phyloP scores from a whole-genome alignment of 2,797 vertebrate species.

The Paratrypauchen microcephalus region DNA sequence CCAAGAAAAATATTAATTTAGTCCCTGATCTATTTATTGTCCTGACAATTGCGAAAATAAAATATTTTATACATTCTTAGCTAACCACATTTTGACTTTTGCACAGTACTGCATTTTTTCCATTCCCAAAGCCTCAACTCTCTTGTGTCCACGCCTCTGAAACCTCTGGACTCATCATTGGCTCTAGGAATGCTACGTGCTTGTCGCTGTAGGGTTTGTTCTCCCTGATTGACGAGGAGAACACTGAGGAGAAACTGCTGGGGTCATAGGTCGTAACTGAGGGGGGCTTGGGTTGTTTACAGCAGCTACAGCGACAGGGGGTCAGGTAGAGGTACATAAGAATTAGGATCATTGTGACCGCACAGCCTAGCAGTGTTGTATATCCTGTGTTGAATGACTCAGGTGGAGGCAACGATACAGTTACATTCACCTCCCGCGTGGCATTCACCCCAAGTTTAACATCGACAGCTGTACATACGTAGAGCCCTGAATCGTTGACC shows the following conservation, averaged over 20 bases:
- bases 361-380: slow-evolving; percentile 90
- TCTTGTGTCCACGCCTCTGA: slow-evolving; percentile 74
- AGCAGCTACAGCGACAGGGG: slow-evolving; percentile 84
- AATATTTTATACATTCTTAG: not conserved
- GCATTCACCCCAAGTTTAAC: slow-evolving; percentile 79
- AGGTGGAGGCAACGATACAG: slow-evolving; percentile 61
- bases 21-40: too few species aligned
- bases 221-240: slow-evolving; percentile 69
- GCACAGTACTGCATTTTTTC: slow-evolving; percentile 5
- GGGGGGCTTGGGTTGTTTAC: slow-evolving; percentile 69
- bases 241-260: slow-evolving; percentile 79
- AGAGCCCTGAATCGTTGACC: slow-evolving; percentile 84
- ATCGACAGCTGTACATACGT: slow-evolving; percentile 86
- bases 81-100: not conserved
- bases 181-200: slow-evolving; percentile 88
- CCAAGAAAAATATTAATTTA: not conserved
- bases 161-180: slow-evolving; percentile 69
- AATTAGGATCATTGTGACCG: slow-evolving; percentile 84
- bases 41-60: not conserved
- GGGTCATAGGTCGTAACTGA: slow-evolving; percentile 74
- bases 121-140: slow-evolving; percentile 54
- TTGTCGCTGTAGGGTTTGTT: slow-evolving; percentile 80
- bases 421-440: slow-evolving; percentile 87
- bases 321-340: slow-evolving; percentile 90
- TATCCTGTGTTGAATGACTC: slow-evolving; percentile 90